Evolutionary conservation across 2,113 vertebrate species (phyloP).

Genomic region (Columba livia): DNA sequence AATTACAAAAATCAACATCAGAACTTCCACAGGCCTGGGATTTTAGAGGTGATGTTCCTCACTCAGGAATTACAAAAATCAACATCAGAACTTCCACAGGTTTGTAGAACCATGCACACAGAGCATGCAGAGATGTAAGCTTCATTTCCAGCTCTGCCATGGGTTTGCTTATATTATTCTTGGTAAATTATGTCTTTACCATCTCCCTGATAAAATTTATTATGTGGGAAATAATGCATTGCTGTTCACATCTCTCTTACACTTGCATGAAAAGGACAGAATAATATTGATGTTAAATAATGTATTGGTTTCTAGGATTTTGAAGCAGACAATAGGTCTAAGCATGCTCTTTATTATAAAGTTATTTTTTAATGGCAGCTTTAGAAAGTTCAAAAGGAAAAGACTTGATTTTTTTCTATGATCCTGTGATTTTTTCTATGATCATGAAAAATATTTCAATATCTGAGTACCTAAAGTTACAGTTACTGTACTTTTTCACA

Average conservation of each 20-base stretch:
- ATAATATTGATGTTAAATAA: not conserved
- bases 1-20: not conserved
- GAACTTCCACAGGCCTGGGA: not conserved
- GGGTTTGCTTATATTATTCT: not conserved
- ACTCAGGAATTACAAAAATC: not conserved
- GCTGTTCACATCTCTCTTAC: not conserved
- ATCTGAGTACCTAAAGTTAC: not conserved
- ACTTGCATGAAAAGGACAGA: not conserved
- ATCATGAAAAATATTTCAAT: not conserved
- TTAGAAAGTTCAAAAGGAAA: not conserved
- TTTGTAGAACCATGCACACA: not conserved
- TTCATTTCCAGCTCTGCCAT: not conserved
- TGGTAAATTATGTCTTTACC: not conserved
- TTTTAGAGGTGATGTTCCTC: not conserved
- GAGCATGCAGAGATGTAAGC: not conserved
- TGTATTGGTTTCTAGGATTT: not conserved
- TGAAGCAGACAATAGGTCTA: not conserved
- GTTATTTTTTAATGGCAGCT: not conserved
- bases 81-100: not conserved
- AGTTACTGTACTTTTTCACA: not conserved
- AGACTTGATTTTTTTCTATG: not conserved
- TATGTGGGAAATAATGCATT: not conserved
- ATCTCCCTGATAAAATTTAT: not conserved
- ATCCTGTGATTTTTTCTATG: not conserved
- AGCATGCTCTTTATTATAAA: not conserved